Conservation (phyloP, 1,140 invertebrate species). For the Heterodera carotae region DNA sequence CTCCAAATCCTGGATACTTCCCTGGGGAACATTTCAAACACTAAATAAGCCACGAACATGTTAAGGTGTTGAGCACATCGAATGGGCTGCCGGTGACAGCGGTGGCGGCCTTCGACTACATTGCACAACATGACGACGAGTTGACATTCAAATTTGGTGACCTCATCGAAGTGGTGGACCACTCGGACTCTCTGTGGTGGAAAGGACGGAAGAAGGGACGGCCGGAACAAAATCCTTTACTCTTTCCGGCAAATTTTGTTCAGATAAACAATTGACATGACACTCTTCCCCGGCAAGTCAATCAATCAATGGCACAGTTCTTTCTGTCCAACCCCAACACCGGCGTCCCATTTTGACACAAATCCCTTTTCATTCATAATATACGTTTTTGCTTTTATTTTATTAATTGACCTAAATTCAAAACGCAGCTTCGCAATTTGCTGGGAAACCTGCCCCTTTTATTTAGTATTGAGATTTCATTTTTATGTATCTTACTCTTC, state of each 20-base stretch:
- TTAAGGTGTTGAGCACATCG: constrained; percentile 21
- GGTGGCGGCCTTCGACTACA: constrained; percentile 45
- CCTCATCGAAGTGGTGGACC: constrained; percentile 48
- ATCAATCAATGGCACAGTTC: too few relatives aligned
- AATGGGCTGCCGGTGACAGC: constrained; percentile 21
- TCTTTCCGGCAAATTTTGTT: constrained; percentile 46
- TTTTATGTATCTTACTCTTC: background rate
- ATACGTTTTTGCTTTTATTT: too few relatives aligned
- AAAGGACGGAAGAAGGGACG: constrained; percentile 41
- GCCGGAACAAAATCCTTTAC: constrained; percentile 9
- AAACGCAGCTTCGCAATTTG: background rate
- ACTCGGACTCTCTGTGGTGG: constrained; percentile 43
- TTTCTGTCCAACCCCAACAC: too few relatives aligned
- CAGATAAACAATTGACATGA: constrained; percentile 18
- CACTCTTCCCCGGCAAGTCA: too few relatives aligned
- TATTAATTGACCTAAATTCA: background rate
- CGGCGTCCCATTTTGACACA: background rate
- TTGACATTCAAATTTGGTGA: constrained; percentile 49
- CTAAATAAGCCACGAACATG: background rate
- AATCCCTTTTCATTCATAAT: background rate
- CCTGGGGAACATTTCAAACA: background rate
- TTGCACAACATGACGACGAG: constrained; percentile 50
- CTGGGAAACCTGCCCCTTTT: background rate
- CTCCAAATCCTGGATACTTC: too few relatives aligned
- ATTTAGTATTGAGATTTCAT: background rate